Base-by-base conservation (phyloP, 2,888 invertebrate genomes). In the Scrobipalpa costella region DNA sequence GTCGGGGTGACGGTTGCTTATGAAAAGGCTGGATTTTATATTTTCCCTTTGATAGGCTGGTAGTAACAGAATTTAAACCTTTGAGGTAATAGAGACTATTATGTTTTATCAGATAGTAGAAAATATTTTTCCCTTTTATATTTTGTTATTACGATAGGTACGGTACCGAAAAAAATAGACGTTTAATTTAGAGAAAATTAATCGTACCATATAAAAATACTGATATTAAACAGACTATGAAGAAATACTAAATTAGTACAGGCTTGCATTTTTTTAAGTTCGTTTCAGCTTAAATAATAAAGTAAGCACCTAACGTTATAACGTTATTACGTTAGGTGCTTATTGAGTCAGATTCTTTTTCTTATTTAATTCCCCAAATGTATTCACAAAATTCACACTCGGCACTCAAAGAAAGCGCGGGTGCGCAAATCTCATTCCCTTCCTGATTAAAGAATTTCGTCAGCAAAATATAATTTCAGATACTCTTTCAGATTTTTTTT, bases 381-480 rank as follows among this genome's bases (percentile, higher is more conserved):
- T 27, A 38, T 63, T 61, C 27, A 64, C 64, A 64, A 71, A 72
- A 71, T 69, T 71, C 69, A 71, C 73, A 74, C 71, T 52, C 38
- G n/a, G 15, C 49, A 50, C 15, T 38, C 52, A 61, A 61, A 61
- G 52, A 52, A 66, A 64, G 64, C 55, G 67, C 57, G 62, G 33
- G 62, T 40, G 67, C 52, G 58, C 69, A 64, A 67, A 69, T 65
- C 68, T 66, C 71, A 66, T 70, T 68, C 67, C 64, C 58, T 36
- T 61, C 65, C 66, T 70, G 72, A 73, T 79, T 79, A 79, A 81
- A 80, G 80, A 78, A 70, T 79, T 73, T 75, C 68, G 67, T 73
- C 73, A 78, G 75, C 74, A 77, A 77, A 83, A 83, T 81, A 80
- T 79, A 74, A 79, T 77, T 73, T 81, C 77, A 79, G 50, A 52